These are phyloP conservation scores for Potorous gilbertii DNA, from an alignment of 2,797 vertebrate genomes.

Conservation along the genomic window DNA sequence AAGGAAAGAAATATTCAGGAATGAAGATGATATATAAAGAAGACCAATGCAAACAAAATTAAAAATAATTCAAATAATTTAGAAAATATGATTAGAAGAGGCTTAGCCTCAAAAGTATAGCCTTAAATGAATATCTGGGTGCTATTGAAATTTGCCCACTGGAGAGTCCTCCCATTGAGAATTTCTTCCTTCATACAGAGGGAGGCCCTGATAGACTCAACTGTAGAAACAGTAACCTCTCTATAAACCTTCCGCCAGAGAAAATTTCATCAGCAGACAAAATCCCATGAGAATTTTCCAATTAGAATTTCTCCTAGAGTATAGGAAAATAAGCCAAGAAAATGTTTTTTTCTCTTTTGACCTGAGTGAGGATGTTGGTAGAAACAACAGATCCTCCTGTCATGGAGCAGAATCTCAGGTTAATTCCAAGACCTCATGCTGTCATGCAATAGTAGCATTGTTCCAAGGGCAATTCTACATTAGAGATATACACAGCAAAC, in stretches of 20 bases:
- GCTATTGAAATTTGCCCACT: background rate
- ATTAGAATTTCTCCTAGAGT: background rate
- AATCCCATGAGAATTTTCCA: background rate
- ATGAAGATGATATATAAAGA: background rate
- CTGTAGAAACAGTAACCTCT: background rate
- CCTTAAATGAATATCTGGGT: background rate
- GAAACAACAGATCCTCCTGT: background rate
- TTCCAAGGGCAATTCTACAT: background rate
- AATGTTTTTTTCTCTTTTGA: background rate
- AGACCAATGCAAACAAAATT: background rate
- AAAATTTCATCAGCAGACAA: slow-evolving; percentile 30
- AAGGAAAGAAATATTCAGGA: background rate
- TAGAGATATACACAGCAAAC: background rate
- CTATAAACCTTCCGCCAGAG: slow-evolving; percentile 16
- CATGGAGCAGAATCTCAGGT: background rate
- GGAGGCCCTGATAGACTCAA: background rate
- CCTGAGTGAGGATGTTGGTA: background rate
- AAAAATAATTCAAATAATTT: background rate
- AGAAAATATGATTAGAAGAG: background rate
- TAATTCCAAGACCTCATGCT: background rate
- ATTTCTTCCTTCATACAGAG: slow-evolving; percentile 25
- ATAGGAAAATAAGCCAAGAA: background rate
- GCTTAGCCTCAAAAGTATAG: background rate
- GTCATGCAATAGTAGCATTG: background rate
- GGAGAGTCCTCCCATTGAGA: background rate